phyloP scores from a whole-genome alignment of 2,113 vertebrate genomes.

The Lophura nycthemera region DNA sequence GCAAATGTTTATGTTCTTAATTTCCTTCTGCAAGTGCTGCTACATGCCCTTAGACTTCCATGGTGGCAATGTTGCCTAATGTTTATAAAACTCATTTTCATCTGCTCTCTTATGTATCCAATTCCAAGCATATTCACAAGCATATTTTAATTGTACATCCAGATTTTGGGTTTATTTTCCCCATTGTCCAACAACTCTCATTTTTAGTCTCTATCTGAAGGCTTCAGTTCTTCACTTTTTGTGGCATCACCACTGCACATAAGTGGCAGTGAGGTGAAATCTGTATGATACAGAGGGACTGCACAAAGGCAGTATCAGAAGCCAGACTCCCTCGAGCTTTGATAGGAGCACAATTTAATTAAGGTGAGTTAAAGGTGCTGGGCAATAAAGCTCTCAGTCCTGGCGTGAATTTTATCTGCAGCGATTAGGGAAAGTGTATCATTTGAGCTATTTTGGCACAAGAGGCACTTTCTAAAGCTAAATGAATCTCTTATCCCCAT shows the following conservation, averaged over 20 bases:
- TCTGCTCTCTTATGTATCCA: neutral
- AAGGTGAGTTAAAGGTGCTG: neutral
- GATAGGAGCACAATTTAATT: neutral
- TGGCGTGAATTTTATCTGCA: neutral
- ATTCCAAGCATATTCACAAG: neutral
- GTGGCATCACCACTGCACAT: neutral
- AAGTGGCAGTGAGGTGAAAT: neutral
- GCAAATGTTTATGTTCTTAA: neutral
- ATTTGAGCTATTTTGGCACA: conserved; percentile 13
- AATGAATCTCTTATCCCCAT: conserved; percentile 1
- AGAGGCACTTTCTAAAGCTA: conserved; percentile 28
- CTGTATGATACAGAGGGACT: neutral
- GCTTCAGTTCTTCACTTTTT: neutral
- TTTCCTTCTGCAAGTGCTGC: neutral
- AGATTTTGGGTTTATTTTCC: neutral
- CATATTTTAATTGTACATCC: neutral
- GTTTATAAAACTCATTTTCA: neutral
- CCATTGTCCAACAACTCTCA: neutral
- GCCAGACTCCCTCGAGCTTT: neutral
- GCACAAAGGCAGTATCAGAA: neutral
- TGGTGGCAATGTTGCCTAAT: neutral
- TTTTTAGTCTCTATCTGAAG: neutral
- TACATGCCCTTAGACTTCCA: neutral
- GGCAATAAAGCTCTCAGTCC: neutral
- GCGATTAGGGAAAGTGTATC: neutral